Evolutionary conservation across 2,888 invertebrate species (phyloP).

Genomic region (Sicus ferrugineus): DNA sequence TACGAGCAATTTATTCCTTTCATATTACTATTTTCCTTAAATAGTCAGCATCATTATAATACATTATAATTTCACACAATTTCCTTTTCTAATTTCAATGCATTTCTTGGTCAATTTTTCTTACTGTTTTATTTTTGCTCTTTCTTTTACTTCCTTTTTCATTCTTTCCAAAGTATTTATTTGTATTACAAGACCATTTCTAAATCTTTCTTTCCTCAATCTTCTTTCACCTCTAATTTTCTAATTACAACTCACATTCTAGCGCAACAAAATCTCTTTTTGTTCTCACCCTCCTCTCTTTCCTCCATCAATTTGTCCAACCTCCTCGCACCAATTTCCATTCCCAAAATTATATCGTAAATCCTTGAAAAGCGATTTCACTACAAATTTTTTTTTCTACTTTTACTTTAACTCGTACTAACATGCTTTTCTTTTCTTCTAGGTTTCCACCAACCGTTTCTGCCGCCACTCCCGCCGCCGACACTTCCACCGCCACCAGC

Average conservation of each 20-base stretch:
- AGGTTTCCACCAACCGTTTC: constrained; percentile 40
- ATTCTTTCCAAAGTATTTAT: too few species aligned
- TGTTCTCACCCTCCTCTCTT: background rate
- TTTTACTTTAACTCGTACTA: constrained; percentile 40
- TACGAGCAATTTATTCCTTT: background rate
- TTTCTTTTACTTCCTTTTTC: too few species aligned
- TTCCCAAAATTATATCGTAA: background rate
- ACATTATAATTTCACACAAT: too few species aligned
- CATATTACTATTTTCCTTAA: background rate
- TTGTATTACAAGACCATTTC: too few species aligned
- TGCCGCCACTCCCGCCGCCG: background rate
- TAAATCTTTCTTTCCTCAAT: background rate
- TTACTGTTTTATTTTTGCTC: too few species aligned
- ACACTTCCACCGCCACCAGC: background rate
- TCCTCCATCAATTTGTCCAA: background rate
- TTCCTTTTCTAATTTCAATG: too few species aligned
- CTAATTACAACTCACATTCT: background rate
- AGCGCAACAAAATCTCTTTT: background rate
- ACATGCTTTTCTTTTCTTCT: constrained; percentile 50
- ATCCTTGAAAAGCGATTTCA: too few species aligned
- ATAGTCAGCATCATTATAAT: too few species aligned
- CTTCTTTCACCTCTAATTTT: background rate
- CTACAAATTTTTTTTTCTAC: background rate
- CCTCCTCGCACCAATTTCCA: background rate
- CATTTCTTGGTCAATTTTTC: too few species aligned